These are phyloP conservation scores for Panthera uncia DNA, from an alignment of 2,113 vertebrate species.

Conservation along the genomic window DNA sequence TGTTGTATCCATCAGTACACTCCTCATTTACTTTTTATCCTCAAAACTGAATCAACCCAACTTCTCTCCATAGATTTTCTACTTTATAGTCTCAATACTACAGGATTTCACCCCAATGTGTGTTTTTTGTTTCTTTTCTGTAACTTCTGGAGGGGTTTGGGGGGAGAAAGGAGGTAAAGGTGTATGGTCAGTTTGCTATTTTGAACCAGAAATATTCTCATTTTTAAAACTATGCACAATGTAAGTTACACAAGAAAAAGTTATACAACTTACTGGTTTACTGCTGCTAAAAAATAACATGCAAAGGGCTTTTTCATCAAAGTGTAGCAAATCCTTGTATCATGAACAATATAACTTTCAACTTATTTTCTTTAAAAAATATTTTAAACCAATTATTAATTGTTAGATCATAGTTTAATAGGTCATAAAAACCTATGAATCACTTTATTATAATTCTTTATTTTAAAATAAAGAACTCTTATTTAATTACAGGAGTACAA, in stretches of 20 bases:
- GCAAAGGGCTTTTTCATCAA: background rate
- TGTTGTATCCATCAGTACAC: background rate
- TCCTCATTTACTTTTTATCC: slow-evolving; percentile 20
- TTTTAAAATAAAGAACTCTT: slow-evolving; percentile 43
- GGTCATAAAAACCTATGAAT: background rate
- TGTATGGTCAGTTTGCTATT: slow-evolving; percentile 6
- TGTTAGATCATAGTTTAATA: background rate
- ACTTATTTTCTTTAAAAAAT: slow-evolving; percentile 14
- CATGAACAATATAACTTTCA: background rate
- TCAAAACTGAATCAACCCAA: background rate
- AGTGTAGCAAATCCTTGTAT: background rate
- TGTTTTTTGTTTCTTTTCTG: background rate
- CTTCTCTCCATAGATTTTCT: background rate
- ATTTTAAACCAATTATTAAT: background rate
- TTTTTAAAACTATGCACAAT: background rate
- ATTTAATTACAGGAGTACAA: background rate
- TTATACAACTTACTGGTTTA: background rate
- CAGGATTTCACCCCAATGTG: background rate
- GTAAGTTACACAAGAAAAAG: background rate
- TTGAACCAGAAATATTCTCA: slow-evolving; percentile 8
- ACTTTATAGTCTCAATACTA: background rate
- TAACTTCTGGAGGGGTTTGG: background rate
- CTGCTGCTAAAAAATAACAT: background rate
- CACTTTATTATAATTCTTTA: background rate
- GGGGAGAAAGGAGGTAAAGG: background rate